Base-by-base conservation (phyloP, 2,888 invertebrate species). In the Eupithecia centaureata region DNA sequence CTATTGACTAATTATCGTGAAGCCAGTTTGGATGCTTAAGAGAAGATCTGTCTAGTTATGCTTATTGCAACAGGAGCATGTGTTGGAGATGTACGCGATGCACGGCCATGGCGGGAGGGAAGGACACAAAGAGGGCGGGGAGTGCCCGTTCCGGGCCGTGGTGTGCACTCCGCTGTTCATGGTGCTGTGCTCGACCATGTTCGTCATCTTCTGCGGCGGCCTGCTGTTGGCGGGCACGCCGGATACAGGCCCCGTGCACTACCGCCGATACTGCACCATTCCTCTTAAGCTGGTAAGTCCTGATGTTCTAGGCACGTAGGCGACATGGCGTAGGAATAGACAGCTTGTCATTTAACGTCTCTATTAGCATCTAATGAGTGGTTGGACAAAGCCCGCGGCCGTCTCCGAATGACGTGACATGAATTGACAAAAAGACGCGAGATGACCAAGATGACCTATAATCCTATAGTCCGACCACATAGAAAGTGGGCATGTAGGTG, bases 131-230 rank as follows among this genome's bases (percentile, higher is more conserved):
- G n/a, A n/a, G n/a, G 47, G 56, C 51, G 42, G 3, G 30, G 71
- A 15, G 75, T 77, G 5, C 22, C 57, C 2, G 67, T 76, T 0
- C 18, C 72, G 22, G 72, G 93, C 94, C 1, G 57, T 8, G 12
- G 42, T 94, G 94, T 83, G 97, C 54, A n/a, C n/a, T n/a, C 96
- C 15, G 95, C 2, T 96, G 1, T 82, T 96, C 32, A 47, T 18
- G 63, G 84, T 96, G 67, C 95, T 97, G 27, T 97, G 80, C 94
- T 96, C 70, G 94, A 96, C 80, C n/a, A n/a, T n/a, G 96, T 96
- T 63, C 95, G 96, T 8, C 97, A 97, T 5, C 94, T 97, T 65
- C 95, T 96, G 82, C 91, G n/a, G 98, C 63, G 27, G 12, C 18
- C 15, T 97, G 97, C 88, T 95, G 95, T 63, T 95, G 68, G 51